Evolutionary conservation across 1,140 invertebrate species (phyloP), one percentile per base, ranked within the genome.

Genomic region (Brachionus angularis): DNA sequence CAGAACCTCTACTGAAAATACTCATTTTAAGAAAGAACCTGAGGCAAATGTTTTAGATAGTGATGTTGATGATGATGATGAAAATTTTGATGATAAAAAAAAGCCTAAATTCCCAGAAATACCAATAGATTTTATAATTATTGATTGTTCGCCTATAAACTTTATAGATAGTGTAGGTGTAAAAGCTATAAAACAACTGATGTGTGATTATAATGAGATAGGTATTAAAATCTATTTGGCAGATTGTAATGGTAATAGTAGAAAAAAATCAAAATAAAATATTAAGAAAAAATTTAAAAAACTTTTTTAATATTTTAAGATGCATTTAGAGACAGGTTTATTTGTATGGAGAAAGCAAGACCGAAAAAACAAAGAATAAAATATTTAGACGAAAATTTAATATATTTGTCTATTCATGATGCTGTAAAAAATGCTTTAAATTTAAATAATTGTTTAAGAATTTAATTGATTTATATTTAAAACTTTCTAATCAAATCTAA

Each of bases 111-210:
- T 8, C 3, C 12, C 33, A 18, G 16, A 55, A 8, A 23, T 21
- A 25, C 29, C 29, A 14, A 36, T 10, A 23, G 39, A 58, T 25
- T 58, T 58, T 58, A 21, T 58, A 25, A 23, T 58, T 14, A 39
- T 58, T 12, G 67, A 71, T 16, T 71, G 47, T 12, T 42, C 21
- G 12, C 36, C 47, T 8, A 44, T 71, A 2, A 50, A 50, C 16
- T 71, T 52, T 29, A 49, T 71, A 27, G 67, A 71, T 33, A 52
- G 47, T 14, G 42, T 71, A n/a, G 67, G 67, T 7, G 67, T 71
- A 3, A 71, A 55, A 27, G 36, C 34, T 7, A 50, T 71, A 1
- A 27, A 42, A 39, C 67, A 71, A 44, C 47, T 58, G 18, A 58
- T 58, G 8, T 10, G 5, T 36, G 53, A 58, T 58, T 58, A 23